Evolutionary conservation across 2,797 vertebrate genomes (phyloP).

Genomic region (Poecile montanus): DNA sequence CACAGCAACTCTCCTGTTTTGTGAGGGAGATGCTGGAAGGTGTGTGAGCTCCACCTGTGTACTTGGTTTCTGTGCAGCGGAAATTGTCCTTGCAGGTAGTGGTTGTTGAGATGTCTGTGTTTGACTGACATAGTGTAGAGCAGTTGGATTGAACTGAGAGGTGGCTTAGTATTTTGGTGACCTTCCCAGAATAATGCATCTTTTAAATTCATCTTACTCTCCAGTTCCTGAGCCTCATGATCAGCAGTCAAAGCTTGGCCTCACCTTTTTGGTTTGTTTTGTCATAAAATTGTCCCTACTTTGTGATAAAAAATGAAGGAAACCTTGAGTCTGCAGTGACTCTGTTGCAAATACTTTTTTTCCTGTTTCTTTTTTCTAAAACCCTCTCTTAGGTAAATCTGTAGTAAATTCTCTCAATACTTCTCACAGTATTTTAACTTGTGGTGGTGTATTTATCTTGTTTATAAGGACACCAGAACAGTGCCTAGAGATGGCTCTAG

Average conservation of each 20-base stretch:
- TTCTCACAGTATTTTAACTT: background rate
- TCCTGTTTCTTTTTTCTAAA: background rate
- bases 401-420: background rate
- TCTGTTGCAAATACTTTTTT: background rate
- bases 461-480: background rate
- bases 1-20: background rate
- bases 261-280: background rate
- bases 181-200: background rate
- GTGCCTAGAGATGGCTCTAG: background rate
- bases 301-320: background rate
- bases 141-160: background rate
- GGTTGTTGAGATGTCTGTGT: background rate
- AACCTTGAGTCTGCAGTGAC: background rate
- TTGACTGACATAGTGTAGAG: background rate
- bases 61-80: background rate
- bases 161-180: background rate
- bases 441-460: accelerated
- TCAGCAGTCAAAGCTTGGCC: background rate
- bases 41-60: background rate
- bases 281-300: background rate
- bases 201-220: background rate
- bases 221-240: background rate
- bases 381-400: background rate
- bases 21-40: background rate
- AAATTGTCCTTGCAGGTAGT: background rate